Conservation (phyloP, 2,888 invertebrate species). For the Theretra japonica region DNA sequence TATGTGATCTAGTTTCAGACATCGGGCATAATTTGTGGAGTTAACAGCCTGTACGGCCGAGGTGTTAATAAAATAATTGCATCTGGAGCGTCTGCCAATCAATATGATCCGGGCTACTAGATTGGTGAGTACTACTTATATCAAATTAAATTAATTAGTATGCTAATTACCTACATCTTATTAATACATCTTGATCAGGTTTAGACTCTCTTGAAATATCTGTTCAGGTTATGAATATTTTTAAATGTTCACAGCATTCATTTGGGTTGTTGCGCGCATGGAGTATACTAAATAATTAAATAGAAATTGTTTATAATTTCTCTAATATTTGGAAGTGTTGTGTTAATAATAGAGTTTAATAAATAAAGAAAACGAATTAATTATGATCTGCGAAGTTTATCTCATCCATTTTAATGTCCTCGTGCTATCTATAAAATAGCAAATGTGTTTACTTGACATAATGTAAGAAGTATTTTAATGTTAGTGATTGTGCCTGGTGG, state of each 20-base stretch:
- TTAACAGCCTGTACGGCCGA: conserved; percentile 56
- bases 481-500: background rate
- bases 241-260: conserved; percentile 37
- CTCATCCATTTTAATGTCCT: background rate
- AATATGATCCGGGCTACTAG: conserved; percentile 55
- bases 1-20: conserved; percentile 76
- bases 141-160: conserved; percentile 35
- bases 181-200: conserved; percentile 18
- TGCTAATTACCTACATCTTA: conserved; percentile 29
- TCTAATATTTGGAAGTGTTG: background rate
- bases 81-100: conserved; percentile 30
- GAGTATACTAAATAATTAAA: conserved; percentile 20
- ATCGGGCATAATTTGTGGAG: conserved; percentile 65
- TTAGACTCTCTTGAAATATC: conserved; percentile 19
- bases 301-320: background rate
- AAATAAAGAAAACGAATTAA: background rate
- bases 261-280: conserved; percentile 38
- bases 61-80: conserved; percentile 43
- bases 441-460: background rate
- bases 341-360: background rate
- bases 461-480: conserved; percentile 11
- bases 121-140: conserved; percentile 58
- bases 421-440: background rate
- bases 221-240: conserved; percentile 19
- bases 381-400: background rate